Percentiles rank a stretch among this genome's conserved stretches.
Evolutionary conservation across 2,888 invertebrate genomes (phyloP).

Genomic region (Agrochola circellaris): DNA sequence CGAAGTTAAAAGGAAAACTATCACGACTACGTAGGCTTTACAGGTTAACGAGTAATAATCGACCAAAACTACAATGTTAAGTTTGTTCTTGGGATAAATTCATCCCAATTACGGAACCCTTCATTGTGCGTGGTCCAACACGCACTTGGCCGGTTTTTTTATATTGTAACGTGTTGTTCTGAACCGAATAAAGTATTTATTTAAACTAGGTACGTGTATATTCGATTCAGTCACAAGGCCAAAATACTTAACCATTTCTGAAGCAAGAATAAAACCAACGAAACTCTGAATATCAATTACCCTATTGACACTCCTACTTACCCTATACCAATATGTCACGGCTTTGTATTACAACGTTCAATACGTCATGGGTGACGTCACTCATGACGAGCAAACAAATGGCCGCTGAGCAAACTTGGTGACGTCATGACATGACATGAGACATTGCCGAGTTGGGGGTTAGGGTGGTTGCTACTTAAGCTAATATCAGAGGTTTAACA

Average conservation of each 20-base stretch:
- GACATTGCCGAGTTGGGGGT: neutral
- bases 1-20: too few species aligned
- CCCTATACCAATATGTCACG: conserved; percentile 29
- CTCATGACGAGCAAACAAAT: conserved; percentile 26
- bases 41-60: too few species aligned
- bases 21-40: too few species aligned
- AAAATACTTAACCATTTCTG: neutral
- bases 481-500: too few species aligned
- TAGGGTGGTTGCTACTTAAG: neutral
- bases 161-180: too few species aligned
- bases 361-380: conserved; percentile 50
- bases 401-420: conserved; percentile 12
- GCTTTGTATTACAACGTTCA: conserved; percentile 44
- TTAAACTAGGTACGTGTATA: neutral
- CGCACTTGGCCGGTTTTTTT: too few species aligned
- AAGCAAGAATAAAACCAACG: neutral
- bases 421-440: conserved; percentile 36
- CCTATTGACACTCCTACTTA: neutral
- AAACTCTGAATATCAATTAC: conserved; percentile 7
- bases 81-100: too few species aligned
- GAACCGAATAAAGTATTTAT: too few species aligned
- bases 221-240: neutral
- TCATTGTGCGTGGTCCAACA: too few species aligned
- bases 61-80: too few species aligned
- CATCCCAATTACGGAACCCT: too few species aligned